Conservation (phyloP, 92 coral and sea anemone genomes). For the Epizoanthus fatuus region DNA sequence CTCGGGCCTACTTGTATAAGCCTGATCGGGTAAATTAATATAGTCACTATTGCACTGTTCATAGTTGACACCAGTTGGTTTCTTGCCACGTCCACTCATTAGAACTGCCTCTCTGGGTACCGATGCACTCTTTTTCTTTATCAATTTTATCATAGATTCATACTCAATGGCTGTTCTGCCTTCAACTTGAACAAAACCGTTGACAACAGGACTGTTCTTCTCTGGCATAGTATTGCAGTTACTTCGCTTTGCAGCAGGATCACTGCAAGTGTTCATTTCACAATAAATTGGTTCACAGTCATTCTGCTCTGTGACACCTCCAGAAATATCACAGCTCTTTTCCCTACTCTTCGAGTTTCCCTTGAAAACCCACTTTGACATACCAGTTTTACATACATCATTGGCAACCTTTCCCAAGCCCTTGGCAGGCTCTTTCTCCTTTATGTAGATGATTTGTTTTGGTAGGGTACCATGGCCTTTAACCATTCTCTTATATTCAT, state of each 20-base stretch:
- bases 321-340: not conserved
- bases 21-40: not conserved
- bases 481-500: constrained; percentile 27
- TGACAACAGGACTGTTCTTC: not conserved
- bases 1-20: not conserved
- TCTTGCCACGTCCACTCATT: not conserved
- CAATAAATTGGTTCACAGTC: constrained; percentile 18
- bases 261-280: constrained; percentile 28
- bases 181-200: not conserved
- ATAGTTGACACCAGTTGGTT: not conserved
- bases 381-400: constrained; percentile 15
- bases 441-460: constrained; percentile 24
- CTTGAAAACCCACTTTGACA: constrained; percentile 50
- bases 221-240: not conserved
- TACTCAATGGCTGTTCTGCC: constrained; percentile 24
- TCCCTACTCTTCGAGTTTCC: constrained; percentile 28
- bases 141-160: constrained; percentile 39
- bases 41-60: constrained; percentile 1
- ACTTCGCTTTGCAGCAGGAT: not conserved
- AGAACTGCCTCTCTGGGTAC: constrained; percentile 16
- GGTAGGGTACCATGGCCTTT: constrained; percentile 13
- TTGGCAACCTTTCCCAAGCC: constrained; percentile 14
- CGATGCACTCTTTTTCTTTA: constrained; percentile 47
- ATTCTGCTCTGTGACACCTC: not conserved
- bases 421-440: constrained; percentile 27